Percentiles rank a stretch among this genome's conserved stretches.
These are phyloP conservation scores for Axea sp. DNA, from an alignment of 2,888 invertebrate genomes.

Conservation along the genomic window DNA sequence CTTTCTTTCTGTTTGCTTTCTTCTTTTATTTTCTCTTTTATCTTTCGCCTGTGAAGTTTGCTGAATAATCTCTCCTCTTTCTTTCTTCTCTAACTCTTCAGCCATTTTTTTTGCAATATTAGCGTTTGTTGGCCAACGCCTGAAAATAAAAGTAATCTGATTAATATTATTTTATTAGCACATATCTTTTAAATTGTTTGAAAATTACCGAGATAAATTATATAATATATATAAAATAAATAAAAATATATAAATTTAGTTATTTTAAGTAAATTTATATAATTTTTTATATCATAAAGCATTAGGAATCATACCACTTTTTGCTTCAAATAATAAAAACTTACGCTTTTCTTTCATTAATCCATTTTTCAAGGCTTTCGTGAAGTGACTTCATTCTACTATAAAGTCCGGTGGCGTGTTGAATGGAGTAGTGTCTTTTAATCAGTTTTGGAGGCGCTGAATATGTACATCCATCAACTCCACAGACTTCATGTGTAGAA, in stretches of 20 bases:
- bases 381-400: constrained; percentile 88
- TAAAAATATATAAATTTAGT: no score
- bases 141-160: no score
- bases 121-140: constrained; percentile 86
- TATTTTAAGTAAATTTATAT: no score
- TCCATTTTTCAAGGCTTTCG: constrained; percentile 92
- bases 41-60: constrained; percentile 71
- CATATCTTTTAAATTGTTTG: no score
- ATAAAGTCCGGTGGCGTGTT: constrained; percentile 91
- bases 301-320: no score
- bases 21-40: constrained; percentile 40
- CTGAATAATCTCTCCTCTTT: constrained; percentile 87
- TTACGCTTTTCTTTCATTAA: constrained; percentile 87
- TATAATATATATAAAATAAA: no score
- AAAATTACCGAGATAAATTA: no score
- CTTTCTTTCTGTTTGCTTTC: constrained; percentile 44
- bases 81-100: constrained; percentile 83
- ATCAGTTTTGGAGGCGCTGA: constrained; percentile 89
- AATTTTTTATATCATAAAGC: no score
- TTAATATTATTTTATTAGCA: no score
- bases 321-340: neutral
- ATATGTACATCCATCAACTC: constrained; percentile 89
- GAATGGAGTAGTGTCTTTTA: constrained; percentile 89
- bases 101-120: constrained; percentile 85
- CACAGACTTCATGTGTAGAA: constrained; percentile 87